Percentiles rank a stretch among this genome's conserved stretches.
Conservation (phyloP, 2,113 vertebrate genomes). For the Arizona elegans region DNA sequence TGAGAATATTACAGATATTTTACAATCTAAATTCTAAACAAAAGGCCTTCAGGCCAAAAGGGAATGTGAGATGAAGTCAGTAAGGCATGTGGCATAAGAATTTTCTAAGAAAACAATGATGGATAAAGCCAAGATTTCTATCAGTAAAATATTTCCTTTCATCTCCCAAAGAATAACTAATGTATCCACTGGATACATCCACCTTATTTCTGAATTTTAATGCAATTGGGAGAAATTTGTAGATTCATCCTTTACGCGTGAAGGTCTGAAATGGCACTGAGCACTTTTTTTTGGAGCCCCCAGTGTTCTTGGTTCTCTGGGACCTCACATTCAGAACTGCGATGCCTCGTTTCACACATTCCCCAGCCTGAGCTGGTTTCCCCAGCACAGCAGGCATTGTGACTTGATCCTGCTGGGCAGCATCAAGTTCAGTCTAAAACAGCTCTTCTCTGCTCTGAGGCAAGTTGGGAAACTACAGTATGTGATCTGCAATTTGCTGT, state of each 20-base stretch:
- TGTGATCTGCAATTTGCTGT: slow-evolving; percentile 45
- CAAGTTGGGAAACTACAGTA: slow-evolving; percentile 51
- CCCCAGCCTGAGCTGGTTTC: neutral
- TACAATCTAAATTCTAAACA: neutral
- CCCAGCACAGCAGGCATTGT: neutral
- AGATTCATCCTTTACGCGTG: neutral
- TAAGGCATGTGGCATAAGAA: neutral
- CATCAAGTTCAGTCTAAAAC: neutral
- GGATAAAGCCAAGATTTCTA: neutral
- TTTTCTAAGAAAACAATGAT: neutral
- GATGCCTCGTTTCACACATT: neutral
- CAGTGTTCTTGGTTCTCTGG: neutral
- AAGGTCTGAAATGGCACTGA: neutral
- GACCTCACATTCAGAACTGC: neutral
- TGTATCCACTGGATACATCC: neutral
- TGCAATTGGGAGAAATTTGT: neutral
- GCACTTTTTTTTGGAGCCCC: neutral
- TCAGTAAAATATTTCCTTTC: neutral
- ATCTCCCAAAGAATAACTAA: neutral
- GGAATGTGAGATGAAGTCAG: neutral
- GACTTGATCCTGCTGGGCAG: neutral
- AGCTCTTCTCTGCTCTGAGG: slow-evolving; percentile 34
- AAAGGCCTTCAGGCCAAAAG: neutral
- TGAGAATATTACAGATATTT: neutral
- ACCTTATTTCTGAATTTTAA: neutral